Base-by-base conservation (phyloP, 2,113 vertebrate species). In the Indicator indicator region DNA sequence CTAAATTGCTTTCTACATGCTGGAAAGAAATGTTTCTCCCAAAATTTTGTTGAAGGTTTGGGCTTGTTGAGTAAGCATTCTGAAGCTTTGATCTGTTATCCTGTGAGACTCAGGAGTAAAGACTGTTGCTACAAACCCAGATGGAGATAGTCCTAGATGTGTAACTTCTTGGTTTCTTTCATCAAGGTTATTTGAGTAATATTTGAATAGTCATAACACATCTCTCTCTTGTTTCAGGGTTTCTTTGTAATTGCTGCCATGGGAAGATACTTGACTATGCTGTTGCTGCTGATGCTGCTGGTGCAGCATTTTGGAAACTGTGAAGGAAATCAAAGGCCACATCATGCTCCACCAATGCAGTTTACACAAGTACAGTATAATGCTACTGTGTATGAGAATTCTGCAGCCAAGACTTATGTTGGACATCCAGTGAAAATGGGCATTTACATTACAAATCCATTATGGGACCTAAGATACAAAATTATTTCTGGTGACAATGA, bases 401-500 rank as follows among this genome's bases (percentile, higher is more conserved):
- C 99, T 56, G 99, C 99, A 93, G 99, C 99, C 85, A 99, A 99
- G 97, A 99, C 99, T 77, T 99, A 99, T 0, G 97, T 99, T 46
- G 99, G 99, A 78, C 99, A 98, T 95, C 98, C 98, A 11, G 94
- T 97, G 65, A 99, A 99, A 98, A 99, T 99, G 99, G 99, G 99
- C 67, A 98, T 99, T 97, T 98, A 98, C 83, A 83, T 99, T 82
- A 95, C 97, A 87, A 95, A 98, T 86, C 98, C 98, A 2, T 30
- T 95, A 27, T 99, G 99, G 99, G 99, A 99, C 95, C 86, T 99
- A 94, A 97, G 98, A 95, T 99, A 99, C 98, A 99, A 99, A 98
- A 99, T 99, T 71, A 97, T 99, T 96, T 98, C 99, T 58, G 99
- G 99, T 85, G 99, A 99, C 98, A 99, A 95, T 79, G 99, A 99